Conservation (phyloP, 1,140 invertebrate genomes). For the Psix sp. region DNA sequence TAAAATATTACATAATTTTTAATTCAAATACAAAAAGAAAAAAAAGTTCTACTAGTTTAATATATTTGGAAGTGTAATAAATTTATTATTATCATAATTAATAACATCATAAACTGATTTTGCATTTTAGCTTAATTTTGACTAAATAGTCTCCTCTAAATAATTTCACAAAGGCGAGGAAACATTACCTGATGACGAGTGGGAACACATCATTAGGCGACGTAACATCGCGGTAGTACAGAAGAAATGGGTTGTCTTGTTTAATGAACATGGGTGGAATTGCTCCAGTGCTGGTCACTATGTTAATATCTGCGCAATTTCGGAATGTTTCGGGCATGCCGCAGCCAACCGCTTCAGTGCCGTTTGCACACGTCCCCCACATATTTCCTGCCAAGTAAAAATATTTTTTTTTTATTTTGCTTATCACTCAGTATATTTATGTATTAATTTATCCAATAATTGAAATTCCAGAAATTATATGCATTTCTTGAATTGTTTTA, state of each 20-base stretch:
- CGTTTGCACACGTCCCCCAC: slow-evolving; percentile 91
- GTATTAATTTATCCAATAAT: neutral
- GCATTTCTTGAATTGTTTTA: too few species aligned
- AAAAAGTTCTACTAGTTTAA: too few species aligned
- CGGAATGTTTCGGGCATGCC: slow-evolving; percentile 91
- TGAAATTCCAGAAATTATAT: too few species aligned
- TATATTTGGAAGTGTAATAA: too few species aligned
- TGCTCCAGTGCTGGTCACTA: slow-evolving; percentile 86
- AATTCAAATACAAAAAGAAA: too few species aligned
- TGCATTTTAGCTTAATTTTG: too few species aligned
- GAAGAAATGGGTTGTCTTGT: slow-evolving; percentile 83
- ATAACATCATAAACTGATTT: too few species aligned
- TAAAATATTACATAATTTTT: too few species aligned
- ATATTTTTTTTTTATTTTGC: neutral
- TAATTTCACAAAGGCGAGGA: neutral
- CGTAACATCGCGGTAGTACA: slow-evolving; percentile 83
- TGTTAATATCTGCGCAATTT: slow-evolving; percentile 90
- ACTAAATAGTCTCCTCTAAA: too few species aligned
- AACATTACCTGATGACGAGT: slow-evolving; percentile 83
- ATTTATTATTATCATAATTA: too few species aligned
- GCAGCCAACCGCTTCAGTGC: slow-evolving; percentile 89
- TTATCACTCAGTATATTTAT: neutral
- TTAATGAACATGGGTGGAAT: slow-evolving; percentile 80
- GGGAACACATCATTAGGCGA: slow-evolving; percentile 82
- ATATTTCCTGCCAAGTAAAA: slow-evolving; percentile 82